Evolutionary conservation across 2,113 vertebrate species (phyloP).

Genomic region (Bettongia penicillata): DNA sequence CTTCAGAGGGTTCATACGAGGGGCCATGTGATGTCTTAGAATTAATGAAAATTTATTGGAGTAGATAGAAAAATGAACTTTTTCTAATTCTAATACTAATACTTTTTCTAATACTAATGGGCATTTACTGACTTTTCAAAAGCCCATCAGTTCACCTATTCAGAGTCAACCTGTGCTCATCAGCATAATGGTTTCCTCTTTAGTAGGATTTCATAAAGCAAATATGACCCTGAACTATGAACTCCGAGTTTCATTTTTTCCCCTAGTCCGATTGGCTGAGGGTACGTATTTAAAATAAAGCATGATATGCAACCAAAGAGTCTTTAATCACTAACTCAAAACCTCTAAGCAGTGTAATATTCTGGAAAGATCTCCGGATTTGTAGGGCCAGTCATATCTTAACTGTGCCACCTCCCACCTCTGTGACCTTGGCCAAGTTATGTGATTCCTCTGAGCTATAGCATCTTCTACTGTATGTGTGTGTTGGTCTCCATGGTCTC

Average conservation of each 20-base stretch:
- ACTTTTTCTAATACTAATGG: conserved; percentile 73
- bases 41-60: conserved; percentile 73
- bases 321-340: conserved; percentile 52
- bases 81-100: conserved; percentile 67
- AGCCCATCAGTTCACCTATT: conserved; percentile 74
- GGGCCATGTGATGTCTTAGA: conserved; percentile 65
- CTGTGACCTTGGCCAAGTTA: neutral
- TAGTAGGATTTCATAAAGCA: conserved; percentile 76
- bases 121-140: conserved; percentile 73
- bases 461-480: neutral
- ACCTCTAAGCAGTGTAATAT: no score
- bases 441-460: neutral
- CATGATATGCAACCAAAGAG: conserved; percentile 39
- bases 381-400: neutral
- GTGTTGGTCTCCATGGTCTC: no score
- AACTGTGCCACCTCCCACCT: neutral
- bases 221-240: conserved; percentile 73
- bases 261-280: conserved; percentile 47
- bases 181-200: conserved; percentile 75
- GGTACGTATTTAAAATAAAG: conserved; percentile 37
- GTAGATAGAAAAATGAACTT: conserved; percentile 69
- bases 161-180: conserved; percentile 79
- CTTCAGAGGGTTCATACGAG: conserved; percentile 52
- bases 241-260: conserved; percentile 71
- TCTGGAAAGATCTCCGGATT: no score